Conservation (phyloP, 1,140 invertebrate species). For the Bombus haemorrhoidalis region DNA sequence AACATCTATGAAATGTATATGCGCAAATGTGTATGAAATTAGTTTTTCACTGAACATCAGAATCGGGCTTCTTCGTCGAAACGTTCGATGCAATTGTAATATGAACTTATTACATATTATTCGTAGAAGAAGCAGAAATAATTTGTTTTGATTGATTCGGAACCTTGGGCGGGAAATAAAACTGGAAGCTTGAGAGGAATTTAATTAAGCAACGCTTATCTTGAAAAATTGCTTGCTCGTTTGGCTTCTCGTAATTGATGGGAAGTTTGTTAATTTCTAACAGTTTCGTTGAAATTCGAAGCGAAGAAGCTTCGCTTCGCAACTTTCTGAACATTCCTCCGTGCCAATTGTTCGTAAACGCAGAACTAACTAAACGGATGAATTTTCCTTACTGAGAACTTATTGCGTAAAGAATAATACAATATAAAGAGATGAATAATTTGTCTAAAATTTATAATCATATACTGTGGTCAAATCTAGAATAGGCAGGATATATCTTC, state of each 20-base stretch:
- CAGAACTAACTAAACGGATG: not conserved
- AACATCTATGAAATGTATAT: too few relatives aligned
- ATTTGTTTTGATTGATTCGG: not conserved
- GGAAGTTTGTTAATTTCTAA: conserved; percentile 12
- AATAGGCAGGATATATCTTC: too few relatives aligned
- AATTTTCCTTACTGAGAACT: not conserved
- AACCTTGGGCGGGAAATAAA: not conserved
- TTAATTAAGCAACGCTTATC: conserved; percentile 22
- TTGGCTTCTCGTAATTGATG: not conserved
- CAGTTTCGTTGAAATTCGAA: conserved; percentile 2
- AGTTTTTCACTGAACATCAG: not conserved
- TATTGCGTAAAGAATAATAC: too few relatives aligned
- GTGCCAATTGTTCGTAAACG: not conserved
- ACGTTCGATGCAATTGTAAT: too few relatives aligned
- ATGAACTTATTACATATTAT: not conserved
- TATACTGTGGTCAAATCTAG: too few relatives aligned
- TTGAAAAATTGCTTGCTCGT: conserved; percentile 3
- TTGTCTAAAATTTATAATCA: not conserved
- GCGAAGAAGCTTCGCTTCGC: not conserved
- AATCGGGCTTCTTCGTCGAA: not conserved
- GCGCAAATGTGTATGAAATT: too few relatives aligned
- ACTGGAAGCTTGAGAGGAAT: not conserved
- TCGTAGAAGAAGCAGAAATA: not conserved
- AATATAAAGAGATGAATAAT: not conserved
- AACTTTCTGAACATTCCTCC: not conserved